Percentiles rank a stretch among this genome's conserved stretches.
Evolutionary conservation across 2,113 vertebrate species (phyloP).

Genomic region (Onychostoma macrolepis): DNA sequence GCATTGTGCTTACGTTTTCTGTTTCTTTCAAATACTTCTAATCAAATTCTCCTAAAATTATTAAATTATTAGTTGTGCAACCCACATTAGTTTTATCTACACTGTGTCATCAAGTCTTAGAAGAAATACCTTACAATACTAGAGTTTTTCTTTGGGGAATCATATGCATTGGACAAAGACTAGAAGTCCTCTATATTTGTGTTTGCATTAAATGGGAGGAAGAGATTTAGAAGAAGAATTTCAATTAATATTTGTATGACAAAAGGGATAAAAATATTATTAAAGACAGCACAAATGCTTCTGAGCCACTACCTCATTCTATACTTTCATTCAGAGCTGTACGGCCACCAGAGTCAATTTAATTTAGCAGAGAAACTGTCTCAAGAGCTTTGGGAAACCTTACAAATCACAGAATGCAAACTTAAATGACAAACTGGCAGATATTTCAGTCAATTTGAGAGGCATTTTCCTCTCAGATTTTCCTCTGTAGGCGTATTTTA

Average conservation of each 20-base stretch:
- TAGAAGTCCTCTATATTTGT: too few species aligned
- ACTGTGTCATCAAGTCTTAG: too few species aligned
- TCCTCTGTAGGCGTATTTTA: not conserved
- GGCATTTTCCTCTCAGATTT: not conserved
- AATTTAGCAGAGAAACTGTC: not conserved
- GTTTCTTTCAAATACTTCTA: too few species aligned
- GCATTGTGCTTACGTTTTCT: too few species aligned
- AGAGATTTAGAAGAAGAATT: too few species aligned
- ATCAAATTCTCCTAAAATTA: not conserved
- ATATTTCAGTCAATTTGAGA: not conserved
- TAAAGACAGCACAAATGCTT: not conserved
- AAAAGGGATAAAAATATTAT: too few species aligned
- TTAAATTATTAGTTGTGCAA: not conserved
- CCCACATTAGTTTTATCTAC: too few species aligned
- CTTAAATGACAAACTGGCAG: slow-evolving; percentile 28
- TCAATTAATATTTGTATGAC: too few species aligned
- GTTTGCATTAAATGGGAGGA: too few species aligned
- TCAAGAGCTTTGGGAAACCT: not conserved
- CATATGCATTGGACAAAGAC: not conserved
- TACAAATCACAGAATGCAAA: not conserved
- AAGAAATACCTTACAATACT: not conserved
- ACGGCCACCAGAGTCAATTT: not conserved
- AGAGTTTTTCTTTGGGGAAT: not conserved
- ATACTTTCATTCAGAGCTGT: not conserved
- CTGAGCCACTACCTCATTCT: not conserved